These are phyloP conservation scores for Gerris buenoi DNA, from an alignment of 1,140 invertebrate genomes.

Conservation along the genomic window DNA sequence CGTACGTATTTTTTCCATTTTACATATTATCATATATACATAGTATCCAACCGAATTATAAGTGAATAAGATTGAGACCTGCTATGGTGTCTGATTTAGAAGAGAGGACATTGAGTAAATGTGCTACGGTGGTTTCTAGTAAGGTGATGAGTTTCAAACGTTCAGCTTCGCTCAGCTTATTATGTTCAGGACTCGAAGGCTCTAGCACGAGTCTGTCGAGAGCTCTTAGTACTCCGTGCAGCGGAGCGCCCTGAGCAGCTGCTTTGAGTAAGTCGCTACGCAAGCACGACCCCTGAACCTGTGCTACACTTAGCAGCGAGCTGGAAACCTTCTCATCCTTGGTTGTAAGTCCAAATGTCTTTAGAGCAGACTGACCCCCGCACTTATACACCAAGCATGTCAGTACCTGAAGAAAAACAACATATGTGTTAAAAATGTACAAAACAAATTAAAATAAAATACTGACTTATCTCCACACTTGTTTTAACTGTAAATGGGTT, in stretches of 20 bases:
- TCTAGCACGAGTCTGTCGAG: conserved; percentile 24
- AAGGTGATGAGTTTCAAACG: conserved; percentile 25
- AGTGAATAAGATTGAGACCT: conserved; percentile 19
- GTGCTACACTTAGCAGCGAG: conserved; percentile 23
- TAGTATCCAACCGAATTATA: too few relatives aligned
- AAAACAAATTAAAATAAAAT: too few relatives aligned
- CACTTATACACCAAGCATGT: conserved; percentile 18
- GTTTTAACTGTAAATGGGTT: too few relatives aligned
- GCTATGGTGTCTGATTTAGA: conserved; percentile 23
- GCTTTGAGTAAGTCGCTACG: conserved; percentile 31
- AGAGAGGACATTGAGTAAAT: conserved; percentile 30
- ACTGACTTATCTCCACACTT: too few relatives aligned
- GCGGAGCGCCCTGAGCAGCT: conserved; percentile 25
- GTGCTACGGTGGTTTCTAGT: conserved; percentile 27
- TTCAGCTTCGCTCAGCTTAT: conserved; percentile 16
- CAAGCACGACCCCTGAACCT: conserved; percentile 25
- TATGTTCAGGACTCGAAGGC: conserved; percentile 16
- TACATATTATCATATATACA: too few relatives aligned
- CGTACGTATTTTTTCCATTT: too few relatives aligned
- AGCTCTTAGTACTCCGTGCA: conserved; percentile 29
- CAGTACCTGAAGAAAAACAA: conserved; percentile 22
- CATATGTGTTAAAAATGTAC: too few relatives aligned
- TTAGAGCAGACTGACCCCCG: not conserved
- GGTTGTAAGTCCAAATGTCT: not conserved
- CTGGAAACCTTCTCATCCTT: conserved; percentile 8